A percentile compares a stretch with the other conserved stretches of the same genome.
phyloP scores from a whole-genome alignment of 2,888 invertebrate species.

The Agrochola lychnidis region DNA sequence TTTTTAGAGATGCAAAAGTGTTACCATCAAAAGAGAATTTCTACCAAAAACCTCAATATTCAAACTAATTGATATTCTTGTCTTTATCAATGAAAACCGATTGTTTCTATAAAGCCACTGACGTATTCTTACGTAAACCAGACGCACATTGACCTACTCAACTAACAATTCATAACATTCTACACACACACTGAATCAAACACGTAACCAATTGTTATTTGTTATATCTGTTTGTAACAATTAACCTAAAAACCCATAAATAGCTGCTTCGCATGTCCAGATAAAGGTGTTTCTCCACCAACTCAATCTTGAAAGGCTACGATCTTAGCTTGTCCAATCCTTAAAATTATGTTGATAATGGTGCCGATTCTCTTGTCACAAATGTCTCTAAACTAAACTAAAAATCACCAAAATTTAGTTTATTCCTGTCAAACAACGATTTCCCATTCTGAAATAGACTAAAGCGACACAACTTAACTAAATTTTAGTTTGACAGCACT shows the following conservation, averaged over 20 bases:
- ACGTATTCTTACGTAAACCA: constrained; percentile 40
- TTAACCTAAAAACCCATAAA: constrained; percentile 26
- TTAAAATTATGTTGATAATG: background rate
- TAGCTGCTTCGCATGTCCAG: background rate
- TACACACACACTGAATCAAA: constrained; percentile 4
- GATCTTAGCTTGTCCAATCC: background rate
- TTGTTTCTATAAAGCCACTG: constrained; percentile 22
- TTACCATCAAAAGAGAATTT: background rate
- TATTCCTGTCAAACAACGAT: too few species aligned
- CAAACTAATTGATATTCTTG: background rate
- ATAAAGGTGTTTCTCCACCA: background rate
- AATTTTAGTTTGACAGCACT: too few species aligned
- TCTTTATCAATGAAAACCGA: constrained; percentile 19
- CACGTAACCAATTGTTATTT: constrained; percentile 9
- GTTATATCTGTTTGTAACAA: constrained; percentile 1
- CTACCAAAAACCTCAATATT: background rate
- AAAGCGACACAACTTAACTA: too few species aligned
- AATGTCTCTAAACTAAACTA: too few species aligned
- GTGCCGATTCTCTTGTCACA: too few species aligned
- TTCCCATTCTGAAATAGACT: too few species aligned
- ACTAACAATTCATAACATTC: constrained; percentile 36
- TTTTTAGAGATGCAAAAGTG: constrained; percentile 2
- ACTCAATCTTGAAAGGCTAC: background rate
- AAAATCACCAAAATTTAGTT: too few species aligned
- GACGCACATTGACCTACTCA: constrained; percentile 46